A percentile compares a stretch with the other conserved stretches of the same genome.
Conservation (phyloP, 2,888 invertebrate genomes). For the Meghimatium bilineatum region DNA sequence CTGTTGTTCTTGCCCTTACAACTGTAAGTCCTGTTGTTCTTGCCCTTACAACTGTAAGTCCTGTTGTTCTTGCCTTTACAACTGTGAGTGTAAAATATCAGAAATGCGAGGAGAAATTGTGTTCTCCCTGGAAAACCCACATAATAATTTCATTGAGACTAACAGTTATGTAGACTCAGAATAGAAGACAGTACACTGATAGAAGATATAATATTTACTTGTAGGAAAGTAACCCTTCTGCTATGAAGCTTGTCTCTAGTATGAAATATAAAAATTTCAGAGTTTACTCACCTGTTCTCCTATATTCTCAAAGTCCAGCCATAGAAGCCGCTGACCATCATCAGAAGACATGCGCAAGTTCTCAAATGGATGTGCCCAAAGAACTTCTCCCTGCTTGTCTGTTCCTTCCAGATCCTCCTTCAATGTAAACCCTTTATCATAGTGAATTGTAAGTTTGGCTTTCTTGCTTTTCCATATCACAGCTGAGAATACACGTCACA, state of each 20-base stretch:
- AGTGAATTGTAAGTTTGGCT: conserved; percentile 87
- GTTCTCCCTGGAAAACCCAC: too few species aligned
- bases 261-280: background rate
- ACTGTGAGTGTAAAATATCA: too few species aligned
- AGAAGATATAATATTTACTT: too few species aligned
- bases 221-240: too few species aligned
- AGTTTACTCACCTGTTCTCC: conserved; percentile 78
- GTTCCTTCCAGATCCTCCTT: conserved; percentile 63
- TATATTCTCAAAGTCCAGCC: conserved; percentile 93
- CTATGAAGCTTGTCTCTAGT: background rate
- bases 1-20: too few species aligned
- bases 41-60: too few species aligned
- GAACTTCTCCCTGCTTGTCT: conserved; percentile 54
- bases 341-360: conserved; percentile 95
- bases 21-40: too few species aligned
- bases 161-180: too few species aligned
- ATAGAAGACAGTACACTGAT: too few species aligned
- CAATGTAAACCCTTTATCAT: conserved; percentile 90
- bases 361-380: conserved; percentile 93
- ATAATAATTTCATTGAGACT: too few species aligned
- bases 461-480: conserved; percentile 85
- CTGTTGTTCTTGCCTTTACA: too few species aligned
- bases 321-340: conserved; percentile 91
- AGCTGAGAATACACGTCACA: conserved; percentile 61
- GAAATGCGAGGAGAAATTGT: too few species aligned